phyloP scores from a whole-genome alignment of 2,113 vertebrate species.

The Corythoichthys intestinalis region DNA sequence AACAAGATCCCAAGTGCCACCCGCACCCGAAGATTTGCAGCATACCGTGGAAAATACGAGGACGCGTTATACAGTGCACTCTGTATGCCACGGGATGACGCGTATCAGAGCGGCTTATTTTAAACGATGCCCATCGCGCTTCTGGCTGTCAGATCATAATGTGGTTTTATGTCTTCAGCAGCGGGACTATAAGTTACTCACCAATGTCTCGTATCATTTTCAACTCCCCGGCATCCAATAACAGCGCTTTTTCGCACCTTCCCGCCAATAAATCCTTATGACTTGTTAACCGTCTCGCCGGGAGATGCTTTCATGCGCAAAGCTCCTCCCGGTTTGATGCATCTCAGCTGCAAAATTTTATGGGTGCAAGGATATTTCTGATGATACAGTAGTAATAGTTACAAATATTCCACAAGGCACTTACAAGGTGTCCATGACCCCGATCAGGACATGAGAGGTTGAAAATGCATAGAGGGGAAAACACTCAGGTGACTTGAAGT shows the following conservation, averaged over 20 bases:
- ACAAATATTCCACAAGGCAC: not conserved
- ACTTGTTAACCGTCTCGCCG: slow-evolving; percentile 46
- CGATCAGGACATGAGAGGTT: too few species aligned
- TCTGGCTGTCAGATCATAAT: slow-evolving; percentile 50
- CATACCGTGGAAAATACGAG: slow-evolving; percentile 16
- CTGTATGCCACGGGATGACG: slow-evolving; percentile 10
- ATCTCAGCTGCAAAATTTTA: slow-evolving; percentile 24
- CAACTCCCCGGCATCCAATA: slow-evolving; percentile 47
- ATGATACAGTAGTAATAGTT: not conserved
- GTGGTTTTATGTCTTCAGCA: slow-evolving; percentile 43
- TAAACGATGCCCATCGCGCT: slow-evolving; percentile 39
- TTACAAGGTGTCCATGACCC: not conserved
- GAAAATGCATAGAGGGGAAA: too few species aligned
- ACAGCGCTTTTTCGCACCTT: slow-evolving; percentile 32
- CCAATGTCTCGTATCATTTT: slow-evolving; percentile 44
- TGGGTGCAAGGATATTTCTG: not conserved
- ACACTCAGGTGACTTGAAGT: too few species aligned
- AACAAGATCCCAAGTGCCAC: not conserved
- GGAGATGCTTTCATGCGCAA: slow-evolving; percentile 34
- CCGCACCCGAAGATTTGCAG: not conserved
- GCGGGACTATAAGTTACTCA: slow-evolving; percentile 50
- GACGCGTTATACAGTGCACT: slow-evolving; percentile 1
- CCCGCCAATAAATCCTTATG: slow-evolving; percentile 56
- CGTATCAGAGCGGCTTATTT: slow-evolving; percentile 27
- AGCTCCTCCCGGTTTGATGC: slow-evolving; percentile 16